Base-by-base conservation (phyloP, 2,888 invertebrate genomes). In the Stenurella melanura region DNA sequence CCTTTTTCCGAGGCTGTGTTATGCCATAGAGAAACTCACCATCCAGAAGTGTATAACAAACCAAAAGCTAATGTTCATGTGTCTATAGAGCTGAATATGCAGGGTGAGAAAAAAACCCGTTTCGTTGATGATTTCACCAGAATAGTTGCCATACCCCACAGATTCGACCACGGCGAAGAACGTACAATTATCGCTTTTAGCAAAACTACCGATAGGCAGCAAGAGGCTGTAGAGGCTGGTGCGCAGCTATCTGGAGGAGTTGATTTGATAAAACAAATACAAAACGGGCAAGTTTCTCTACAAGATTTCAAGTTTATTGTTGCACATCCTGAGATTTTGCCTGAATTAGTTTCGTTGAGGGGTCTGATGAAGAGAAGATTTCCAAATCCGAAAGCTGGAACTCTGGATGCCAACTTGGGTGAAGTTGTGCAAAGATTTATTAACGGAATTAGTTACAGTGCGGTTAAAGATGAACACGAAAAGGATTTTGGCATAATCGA, bases 11-110 rank as follows among this genome's bases (percentile, higher is more conserved):
- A 97, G 84, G 97, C 97, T 0, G 91, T 98, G 15, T 90, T 92
- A 78, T 93, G 93, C 75, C 95, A 96, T 85, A 92, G 94, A 66
- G 96, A 97, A 89, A 93, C 94, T 0, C 95, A 96, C 88, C 95
- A 96, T 87, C 95, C 96, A 0, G 93, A 95, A 0, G 94, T 97
- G 90, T 95, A 93, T 85, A 95, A 97, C 89, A 89, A 91, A 54
- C 95, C 96, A 0, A 91, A 94, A 87, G 94, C 96, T 0, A 89
- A 93, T 15, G 88, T 98, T 0, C 92, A 91, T 80, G 93, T 95
- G 3, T 90, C 92, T 54, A 90, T 97, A 75, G 97, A 97, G 87
- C 88, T 97, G 4, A 94, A 97, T 87, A 95, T 97, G 95, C 91
- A 91, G 81, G 93, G 93, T 71, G 92, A 91, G 78, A 94, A 93